Conservation (phyloP, 1,140 invertebrate species). For the Drosophila lacteicornis region DNA sequence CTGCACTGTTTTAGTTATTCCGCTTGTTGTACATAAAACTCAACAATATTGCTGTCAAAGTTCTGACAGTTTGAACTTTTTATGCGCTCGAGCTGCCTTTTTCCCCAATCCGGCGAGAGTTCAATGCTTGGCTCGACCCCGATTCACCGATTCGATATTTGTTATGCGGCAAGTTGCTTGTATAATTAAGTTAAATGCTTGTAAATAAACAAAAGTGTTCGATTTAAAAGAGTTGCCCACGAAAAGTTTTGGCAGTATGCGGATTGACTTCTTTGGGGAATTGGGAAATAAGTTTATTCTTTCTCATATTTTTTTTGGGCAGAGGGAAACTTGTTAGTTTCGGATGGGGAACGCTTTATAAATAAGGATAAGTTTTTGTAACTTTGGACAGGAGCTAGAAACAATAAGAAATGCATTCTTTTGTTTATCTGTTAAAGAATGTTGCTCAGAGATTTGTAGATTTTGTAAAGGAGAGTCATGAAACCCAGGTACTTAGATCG, state of each 20-base stretch:
- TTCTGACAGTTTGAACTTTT: constrained; percentile 68
- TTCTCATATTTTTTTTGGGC: not conserved
- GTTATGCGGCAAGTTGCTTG: constrained; percentile 33
- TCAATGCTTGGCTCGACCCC: constrained; percentile 4
- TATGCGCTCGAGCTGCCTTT: constrained; percentile 35
- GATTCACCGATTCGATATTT: constrained; percentile 17
- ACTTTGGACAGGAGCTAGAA: constrained; percentile 21
- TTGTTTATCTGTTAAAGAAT: too few relatives aligned
- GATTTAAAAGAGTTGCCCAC: constrained; percentile 41
- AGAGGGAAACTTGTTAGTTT: not conserved
- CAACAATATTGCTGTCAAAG: constrained; percentile 72
- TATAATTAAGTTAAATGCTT: constrained; percentile 54
- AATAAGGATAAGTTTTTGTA: not conserved
- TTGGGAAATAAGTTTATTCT: constrained; percentile 4
- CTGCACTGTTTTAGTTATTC: constrained; percentile 57
- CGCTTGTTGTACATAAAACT: constrained; percentile 66
- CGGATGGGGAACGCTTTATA: not conserved
- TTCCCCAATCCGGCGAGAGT: not conserved
- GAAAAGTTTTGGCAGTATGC: constrained; percentile 19
- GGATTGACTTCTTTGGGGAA: constrained; percentile 10
- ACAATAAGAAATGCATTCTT: not conserved
- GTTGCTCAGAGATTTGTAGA: too few relatives aligned
- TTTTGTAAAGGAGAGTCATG: too few relatives aligned
- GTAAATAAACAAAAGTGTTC: constrained; percentile 49
- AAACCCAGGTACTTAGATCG: not conserved